Evolutionary conservation across 1,140 invertebrate genomes (phyloP), one percentile per base, ranked within the genome.

Genomic region (Drosophila tani): DNA sequence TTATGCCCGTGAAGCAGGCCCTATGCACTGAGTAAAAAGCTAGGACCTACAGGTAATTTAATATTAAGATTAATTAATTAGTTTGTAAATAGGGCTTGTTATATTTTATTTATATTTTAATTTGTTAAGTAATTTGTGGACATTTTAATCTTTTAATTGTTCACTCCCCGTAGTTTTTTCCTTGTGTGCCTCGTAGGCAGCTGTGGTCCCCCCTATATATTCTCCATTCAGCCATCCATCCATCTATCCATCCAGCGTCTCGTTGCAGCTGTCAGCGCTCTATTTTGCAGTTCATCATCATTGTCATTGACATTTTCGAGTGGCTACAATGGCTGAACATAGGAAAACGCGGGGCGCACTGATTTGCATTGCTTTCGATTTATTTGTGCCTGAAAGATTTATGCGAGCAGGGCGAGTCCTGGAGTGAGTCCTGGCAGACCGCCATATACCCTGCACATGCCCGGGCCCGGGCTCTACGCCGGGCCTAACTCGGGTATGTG

Each of bases 221-320:
- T 73, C 75, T 64, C 59, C 71, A 77, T 84, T 71, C 71, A 73
- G 58, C 62, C 63, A 64, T 78, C 60, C 21, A 62, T 75, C 56
- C 29, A 81, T 68, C 65, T 59, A 87, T 88, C 77, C 57, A 81
- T 84, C 66, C 79, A 84, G 66, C 75, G 85, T 91, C 85, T 85
- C 70, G 85, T 85, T 85, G 86, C 86, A 90, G 85, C 85, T 90
- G 85, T 90, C 85, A 90, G 81, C 71, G 85, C 79, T 82, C 85
- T 79, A 90, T 90, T 90, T 84, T 90, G 81, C 85, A 85, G 81
- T 90, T 90, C 85, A 90, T 90, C 85, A 90, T 90, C 85, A 90
- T 90, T 90, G 85, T 90, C 85, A 90, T 85, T 90, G 85, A 82
- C 85, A 85, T 84, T 90, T 90, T 90, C 65, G 85, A 88, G 84